Evolutionary conservation across 2,888 invertebrate genomes (phyloP).

Genomic region (Micoletzkya japonica): DNA sequence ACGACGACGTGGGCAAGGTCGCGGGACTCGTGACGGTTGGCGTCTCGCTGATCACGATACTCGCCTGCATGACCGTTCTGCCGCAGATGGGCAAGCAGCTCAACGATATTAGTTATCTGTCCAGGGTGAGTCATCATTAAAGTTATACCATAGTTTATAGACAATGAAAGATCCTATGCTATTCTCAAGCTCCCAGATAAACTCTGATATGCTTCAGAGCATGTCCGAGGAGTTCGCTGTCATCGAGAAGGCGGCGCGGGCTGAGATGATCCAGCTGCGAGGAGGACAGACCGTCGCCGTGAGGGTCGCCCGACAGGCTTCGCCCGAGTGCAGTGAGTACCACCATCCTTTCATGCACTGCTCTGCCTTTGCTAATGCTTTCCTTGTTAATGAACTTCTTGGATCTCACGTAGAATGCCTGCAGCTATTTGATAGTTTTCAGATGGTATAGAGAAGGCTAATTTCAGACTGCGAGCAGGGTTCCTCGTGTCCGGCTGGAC

Average conservation of each 20-base stretch:
- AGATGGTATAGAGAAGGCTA: neutral
- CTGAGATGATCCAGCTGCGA: constrained; percentile 1
- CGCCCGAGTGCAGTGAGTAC: constrained; percentile 20
- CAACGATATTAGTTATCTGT: constrained; percentile 10
- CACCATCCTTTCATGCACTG: neutral
- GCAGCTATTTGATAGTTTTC: neutral
- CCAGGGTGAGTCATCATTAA: constrained; percentile 1
- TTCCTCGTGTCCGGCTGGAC: constrained; percentile 3
- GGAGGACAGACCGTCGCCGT: constrained; percentile 11
- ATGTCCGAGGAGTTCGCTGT: constrained; percentile 19
- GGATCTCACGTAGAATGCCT: neutral
- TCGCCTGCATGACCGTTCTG: constrained; percentile 20
- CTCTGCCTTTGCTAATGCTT: neutral
- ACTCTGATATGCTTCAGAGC: neutral
- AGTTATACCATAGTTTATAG: neutral
- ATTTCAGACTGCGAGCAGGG: constrained; percentile 17
- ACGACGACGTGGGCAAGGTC: constrained; percentile 15
- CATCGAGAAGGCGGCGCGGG: constrained; percentile 15
- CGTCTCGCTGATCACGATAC: neutral
- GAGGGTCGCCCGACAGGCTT: constrained; percentile 14
- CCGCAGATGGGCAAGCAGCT: constrained; percentile 18
- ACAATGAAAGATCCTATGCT: neutral
- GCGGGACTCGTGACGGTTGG: constrained; percentile 9
- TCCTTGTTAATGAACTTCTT: neutral
- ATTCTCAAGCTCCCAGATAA: too few species aligned